Conservation (phyloP, 1,140 invertebrate species). For the Ceratosolen fusciceps region DNA sequence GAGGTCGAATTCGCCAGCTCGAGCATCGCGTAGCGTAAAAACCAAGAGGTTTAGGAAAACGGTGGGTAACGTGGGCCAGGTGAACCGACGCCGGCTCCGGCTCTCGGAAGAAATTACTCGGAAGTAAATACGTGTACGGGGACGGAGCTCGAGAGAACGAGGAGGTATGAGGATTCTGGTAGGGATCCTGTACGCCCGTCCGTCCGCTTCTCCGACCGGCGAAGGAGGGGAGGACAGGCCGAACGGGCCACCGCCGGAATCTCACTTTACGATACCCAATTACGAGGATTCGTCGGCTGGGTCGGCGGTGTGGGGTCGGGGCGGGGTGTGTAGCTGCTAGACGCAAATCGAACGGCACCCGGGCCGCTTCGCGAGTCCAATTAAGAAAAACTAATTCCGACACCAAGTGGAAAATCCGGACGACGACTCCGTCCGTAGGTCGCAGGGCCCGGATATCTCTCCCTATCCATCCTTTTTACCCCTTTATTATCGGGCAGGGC, state of each 20-base stretch:
- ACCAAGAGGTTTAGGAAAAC: too few species aligned
- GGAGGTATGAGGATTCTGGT: too few species aligned
- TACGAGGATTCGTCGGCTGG: constrained; percentile 45
- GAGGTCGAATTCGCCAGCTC: too few species aligned
- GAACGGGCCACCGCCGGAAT: not conserved
- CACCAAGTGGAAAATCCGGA: constrained; percentile 49
- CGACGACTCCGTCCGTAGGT: not conserved
- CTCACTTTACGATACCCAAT: constrained; percentile 62
- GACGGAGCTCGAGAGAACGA: not conserved
- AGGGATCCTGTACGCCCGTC: too few species aligned
- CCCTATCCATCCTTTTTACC: not conserved
- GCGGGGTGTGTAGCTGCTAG: not conserved
- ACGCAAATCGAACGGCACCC: constrained; percentile 53
- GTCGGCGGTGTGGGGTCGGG: constrained; percentile 35
- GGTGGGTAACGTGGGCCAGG: too few species aligned
- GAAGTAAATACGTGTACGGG: not conserved
- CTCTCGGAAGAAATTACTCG: too few species aligned
- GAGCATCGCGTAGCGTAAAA: too few species aligned
- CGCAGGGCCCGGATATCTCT: constrained; percentile 42
- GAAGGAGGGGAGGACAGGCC: constrained; percentile 6
- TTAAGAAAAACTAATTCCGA: constrained; percentile 66
- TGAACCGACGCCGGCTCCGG: too few species aligned
- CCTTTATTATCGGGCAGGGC: not conserved
- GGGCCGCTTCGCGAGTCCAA: constrained; percentile 51
- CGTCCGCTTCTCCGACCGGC: too few species aligned